Evolutionary conservation across 2,797 vertebrate genomes (phyloP), one percentile per base, ranked within the genome.

Genomic region (Danio albolineatus): DNA sequence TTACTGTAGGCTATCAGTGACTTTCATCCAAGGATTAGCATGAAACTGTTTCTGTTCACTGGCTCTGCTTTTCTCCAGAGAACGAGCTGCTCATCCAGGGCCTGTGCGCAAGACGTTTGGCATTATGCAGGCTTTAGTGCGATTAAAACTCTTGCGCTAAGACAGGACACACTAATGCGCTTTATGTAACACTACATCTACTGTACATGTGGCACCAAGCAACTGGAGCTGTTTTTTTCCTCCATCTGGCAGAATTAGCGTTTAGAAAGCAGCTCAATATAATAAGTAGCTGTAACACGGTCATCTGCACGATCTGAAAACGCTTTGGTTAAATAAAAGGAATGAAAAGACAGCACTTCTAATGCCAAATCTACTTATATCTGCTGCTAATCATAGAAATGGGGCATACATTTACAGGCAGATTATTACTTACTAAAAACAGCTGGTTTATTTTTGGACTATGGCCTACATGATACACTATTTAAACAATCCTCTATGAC

Each of bases 71-170:
- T 53, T 71, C 13, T 60, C n/a, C 53, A 41, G 38, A n/a, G 19
- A 73, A 43, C 43, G 2, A 64, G 48, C 46, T 54, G 17, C 56
- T 54, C 21, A 21, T 19, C 38, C 44, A 53, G 70, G 73, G 76
- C 6, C 5, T 19, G 46, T 28, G 19, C 13, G 16, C 60, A 85
- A 28, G 76, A 73, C 44, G 17, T 61, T 75, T 69, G 54, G 65
- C 75, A 79, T 67, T 86, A 89, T 90, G 78, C 85, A 75, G 72
- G 79, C 66, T 73, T 66, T 44, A 36, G 71, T 62, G 83, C 84
- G 85, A 91, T 92, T 90, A 89, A 73, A 48, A 12, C 85, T 38
- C 81, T 81, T 46, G 51, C 48, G 65, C 44, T 61, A 70, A 84
- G 54, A 74, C 69, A 44, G 44, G 72, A 78, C 82, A 73, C 21